These are phyloP conservation scores for Orussus abietinus DNA, from an alignment of 1,140 invertebrate species.

Conservation along the genomic window DNA sequence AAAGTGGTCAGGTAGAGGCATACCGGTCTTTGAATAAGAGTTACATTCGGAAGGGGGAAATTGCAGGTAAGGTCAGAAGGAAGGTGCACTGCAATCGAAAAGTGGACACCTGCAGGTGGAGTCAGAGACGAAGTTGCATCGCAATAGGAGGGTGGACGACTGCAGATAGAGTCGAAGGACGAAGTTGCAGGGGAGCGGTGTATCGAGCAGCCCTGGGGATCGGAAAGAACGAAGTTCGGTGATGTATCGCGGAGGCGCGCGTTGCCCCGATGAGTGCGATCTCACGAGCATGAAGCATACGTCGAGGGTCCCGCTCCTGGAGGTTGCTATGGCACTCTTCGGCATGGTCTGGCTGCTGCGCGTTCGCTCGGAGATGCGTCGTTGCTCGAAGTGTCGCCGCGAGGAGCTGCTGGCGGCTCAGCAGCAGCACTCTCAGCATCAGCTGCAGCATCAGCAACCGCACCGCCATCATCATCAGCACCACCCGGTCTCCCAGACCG, in stretches of 20 bases:
- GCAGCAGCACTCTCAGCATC: conserved; percentile 31
- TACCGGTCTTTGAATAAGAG: no score
- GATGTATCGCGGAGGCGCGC: conserved; percentile 44
- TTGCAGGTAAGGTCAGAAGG: no score
- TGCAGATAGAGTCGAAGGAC: no score
- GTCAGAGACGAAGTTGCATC: neutral
- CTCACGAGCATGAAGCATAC: conserved; percentile 48
- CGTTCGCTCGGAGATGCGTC: conserved; percentile 70
- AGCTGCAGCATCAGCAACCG: conserved; percentile 33
- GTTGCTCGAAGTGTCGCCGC: conserved; percentile 65
- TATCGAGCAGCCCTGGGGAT: no score
- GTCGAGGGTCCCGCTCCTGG: conserved; percentile 39
- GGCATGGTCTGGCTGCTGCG: conserved; percentile 79
- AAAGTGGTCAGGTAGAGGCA: no score
- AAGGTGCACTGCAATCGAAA: no score
- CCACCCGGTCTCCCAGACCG: conserved; percentile 28
- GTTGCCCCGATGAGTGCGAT: conserved; percentile 45
- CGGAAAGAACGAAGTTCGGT: conserved; percentile 28
- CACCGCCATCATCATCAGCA: conserved; percentile 29
- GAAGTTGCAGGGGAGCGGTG: no score
- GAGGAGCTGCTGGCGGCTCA: conserved; percentile 51
- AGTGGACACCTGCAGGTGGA: conserved; percentile 11
- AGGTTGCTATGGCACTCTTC: conserved; percentile 73
- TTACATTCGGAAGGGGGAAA: no score
- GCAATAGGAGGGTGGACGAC: neutral